Evolutionary conservation across 2,888 invertebrate species (phyloP).

Genomic region (Agrochola litura): DNA sequence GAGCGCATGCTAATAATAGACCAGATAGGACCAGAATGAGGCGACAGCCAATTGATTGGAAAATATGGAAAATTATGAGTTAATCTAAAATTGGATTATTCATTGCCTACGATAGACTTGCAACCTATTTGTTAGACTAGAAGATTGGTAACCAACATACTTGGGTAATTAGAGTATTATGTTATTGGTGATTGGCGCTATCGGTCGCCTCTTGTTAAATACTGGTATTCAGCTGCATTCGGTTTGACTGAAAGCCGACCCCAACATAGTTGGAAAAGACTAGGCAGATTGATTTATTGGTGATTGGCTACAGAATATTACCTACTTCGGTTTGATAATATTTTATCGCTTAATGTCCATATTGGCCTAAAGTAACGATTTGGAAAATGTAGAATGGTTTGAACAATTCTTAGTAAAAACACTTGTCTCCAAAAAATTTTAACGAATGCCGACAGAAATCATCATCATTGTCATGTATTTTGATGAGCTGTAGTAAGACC

Average conservation of each 20-base stretch:
- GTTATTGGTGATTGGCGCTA: too few species aligned
- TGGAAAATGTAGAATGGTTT: neutral
- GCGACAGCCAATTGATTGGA: conserved; percentile 58
- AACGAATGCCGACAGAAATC: neutral
- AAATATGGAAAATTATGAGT: conserved; percentile 42
- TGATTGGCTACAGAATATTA: too few species aligned
- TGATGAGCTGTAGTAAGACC: neutral
- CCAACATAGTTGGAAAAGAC: too few species aligned
- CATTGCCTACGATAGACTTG: too few species aligned
- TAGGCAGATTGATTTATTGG: too few species aligned
- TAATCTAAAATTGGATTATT: neutral
- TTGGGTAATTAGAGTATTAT: too few species aligned
- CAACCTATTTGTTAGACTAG: too few species aligned
- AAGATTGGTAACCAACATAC: too few species aligned
- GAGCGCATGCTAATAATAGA: conserved; percentile 62
- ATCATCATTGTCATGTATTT: neutral
- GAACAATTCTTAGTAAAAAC: neutral
- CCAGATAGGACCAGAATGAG: conserved; percentile 50
- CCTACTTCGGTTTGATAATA: neutral
- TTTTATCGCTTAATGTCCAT: neutral
- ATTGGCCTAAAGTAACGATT: neutral
- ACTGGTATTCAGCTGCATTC: too few species aligned
- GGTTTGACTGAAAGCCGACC: too few species aligned
- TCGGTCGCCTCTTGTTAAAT: too few species aligned
- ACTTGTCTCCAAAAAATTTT: neutral